Conservation (phyloP, 1,140 invertebrate genomes). For the Ostrea edulis region DNA sequence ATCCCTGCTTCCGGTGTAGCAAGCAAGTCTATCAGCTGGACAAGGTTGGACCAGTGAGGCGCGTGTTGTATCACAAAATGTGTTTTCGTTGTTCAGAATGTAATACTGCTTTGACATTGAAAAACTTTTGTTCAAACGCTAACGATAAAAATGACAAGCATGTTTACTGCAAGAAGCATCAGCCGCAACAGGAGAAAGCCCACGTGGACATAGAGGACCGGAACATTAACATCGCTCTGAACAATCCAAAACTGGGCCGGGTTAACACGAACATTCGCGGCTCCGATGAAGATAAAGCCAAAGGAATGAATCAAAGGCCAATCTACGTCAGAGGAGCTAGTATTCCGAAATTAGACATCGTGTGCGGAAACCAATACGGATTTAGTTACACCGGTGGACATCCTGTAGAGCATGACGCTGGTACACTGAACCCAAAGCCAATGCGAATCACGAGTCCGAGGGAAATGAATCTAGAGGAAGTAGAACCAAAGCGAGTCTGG, state of each 20-base stretch:
- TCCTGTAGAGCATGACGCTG: constrained; percentile 18
- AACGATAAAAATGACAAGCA: constrained; percentile 55
- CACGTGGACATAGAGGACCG: constrained; percentile 47
- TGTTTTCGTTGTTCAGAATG: constrained; percentile 53
- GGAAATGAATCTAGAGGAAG: constrained; percentile 40
- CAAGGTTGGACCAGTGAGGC: constrained; percentile 55
- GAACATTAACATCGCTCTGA: constrained; percentile 52
- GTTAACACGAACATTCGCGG: constrained; percentile 54
- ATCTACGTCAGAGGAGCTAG: constrained; percentile 44
- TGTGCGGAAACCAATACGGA: constrained; percentile 49
- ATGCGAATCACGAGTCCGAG: constrained; percentile 28
- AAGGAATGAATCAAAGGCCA: neutral
- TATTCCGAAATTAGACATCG: constrained; percentile 54
- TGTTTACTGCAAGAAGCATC: constrained; percentile 54
- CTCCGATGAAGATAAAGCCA: constrained; percentile 44
- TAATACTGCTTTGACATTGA: constrained; percentile 42
- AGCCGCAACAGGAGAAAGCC: constrained; percentile 37
- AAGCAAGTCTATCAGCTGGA: constrained; percentile 57
- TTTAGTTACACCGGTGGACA: constrained; percentile 48
- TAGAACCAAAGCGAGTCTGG: constrained; percentile 50
- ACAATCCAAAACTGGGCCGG: constrained; percentile 51
- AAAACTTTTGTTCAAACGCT: constrained; percentile 51
- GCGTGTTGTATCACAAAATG: constrained; percentile 51
- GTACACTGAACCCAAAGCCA: neutral
- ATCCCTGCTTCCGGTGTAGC: constrained; percentile 54